Evolutionary conservation across 2,888 invertebrate species (phyloP), one percentile per base, ranked within the genome.

Genomic region (Xiphydria camelus): DNA sequence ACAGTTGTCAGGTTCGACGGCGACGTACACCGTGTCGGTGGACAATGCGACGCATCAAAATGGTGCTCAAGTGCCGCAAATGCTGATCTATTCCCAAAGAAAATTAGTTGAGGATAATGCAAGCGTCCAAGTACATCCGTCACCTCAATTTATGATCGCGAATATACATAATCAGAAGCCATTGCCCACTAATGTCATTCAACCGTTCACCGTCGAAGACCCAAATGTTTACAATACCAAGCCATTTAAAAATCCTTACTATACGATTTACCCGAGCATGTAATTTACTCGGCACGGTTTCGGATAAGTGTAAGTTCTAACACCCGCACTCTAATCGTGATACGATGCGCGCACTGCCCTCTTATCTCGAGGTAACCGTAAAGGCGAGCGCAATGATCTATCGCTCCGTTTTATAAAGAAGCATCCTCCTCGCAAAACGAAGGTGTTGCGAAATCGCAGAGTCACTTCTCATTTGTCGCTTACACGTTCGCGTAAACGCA

Each of bases 191-290:
- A 65, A 65, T 45, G 49, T 68, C n/a, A 59, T 67, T 20, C 66
- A 66, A 21, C 57, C 63, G 3, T 70, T 69, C 33, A 18, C 59
- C 0, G 52, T 64, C 17, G 66, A 68, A 5, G 69, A 69, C 29
- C 51, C 65, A 1, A 67, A 61, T 52, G 51, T 66, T 39, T 69
- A 66, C 47, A 69, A 66, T 49, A 47, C 62, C 10, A 70, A 70
- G 40, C 59, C 61, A 26, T 66, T 62, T 39, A 72, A 70, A 39
- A 66, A 59, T 49, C 53, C 68, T 19, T 70, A 67, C 32, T 72
- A 71, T 43, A 53, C 65, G 33, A 66, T 72, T 22, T 73, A 70
- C 59, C 68, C 70, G n/a, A 69, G 60, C 42, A 66, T 72, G 56
- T 68, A 64, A 40, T 23, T 6, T 7, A 23, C 15, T 17, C 18